phyloP scores from a whole-genome alignment of 2,888 invertebrate species.

The Dryadula phaetusa region DNA sequence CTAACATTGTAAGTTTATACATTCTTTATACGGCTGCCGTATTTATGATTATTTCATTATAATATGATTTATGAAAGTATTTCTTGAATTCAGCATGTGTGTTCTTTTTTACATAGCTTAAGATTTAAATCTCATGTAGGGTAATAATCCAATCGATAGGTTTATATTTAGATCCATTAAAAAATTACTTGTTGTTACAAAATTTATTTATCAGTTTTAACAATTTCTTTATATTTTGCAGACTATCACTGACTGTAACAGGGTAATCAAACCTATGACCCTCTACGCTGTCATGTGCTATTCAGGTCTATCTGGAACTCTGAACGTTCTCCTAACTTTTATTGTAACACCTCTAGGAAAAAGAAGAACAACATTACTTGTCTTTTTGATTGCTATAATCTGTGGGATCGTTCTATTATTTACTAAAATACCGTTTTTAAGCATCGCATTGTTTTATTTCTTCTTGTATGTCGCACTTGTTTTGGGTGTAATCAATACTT shows the following conservation, averaged over 20 bases:
- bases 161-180: too few relatives aligned
- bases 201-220: neutral
- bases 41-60: too few relatives aligned
- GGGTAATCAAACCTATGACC: slow-evolving; percentile 59
- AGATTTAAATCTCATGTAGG: too few relatives aligned
- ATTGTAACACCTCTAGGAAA: slow-evolving; percentile 64
- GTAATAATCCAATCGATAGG: too few relatives aligned
- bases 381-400: slow-evolving; percentile 56
- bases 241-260: slow-evolving; percentile 60
- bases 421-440: slow-evolving; percentile 61
- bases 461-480: slow-evolving; percentile 68
- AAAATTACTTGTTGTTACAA: neutral
- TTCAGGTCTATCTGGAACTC: slow-evolving; percentile 57
- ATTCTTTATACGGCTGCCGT: too few relatives aligned
- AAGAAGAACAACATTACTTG: slow-evolving; percentile 58
- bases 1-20: slow-evolving; percentile 9
- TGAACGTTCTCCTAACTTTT: slow-evolving; percentile 63
- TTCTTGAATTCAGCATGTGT: too few relatives aligned
- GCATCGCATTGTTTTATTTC: slow-evolving; percentile 65
- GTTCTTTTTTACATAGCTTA: too few relatives aligned
- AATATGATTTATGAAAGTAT: too few relatives aligned
- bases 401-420: slow-evolving; percentile 62
- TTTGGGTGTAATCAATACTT: slow-evolving; percentile 70
- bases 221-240: slow-evolving; percentile 42
- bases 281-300: slow-evolving; percentile 70